Base-by-base conservation (phyloP, 2,797 vertebrate species). In the Fundulus diaphanus region DNA sequence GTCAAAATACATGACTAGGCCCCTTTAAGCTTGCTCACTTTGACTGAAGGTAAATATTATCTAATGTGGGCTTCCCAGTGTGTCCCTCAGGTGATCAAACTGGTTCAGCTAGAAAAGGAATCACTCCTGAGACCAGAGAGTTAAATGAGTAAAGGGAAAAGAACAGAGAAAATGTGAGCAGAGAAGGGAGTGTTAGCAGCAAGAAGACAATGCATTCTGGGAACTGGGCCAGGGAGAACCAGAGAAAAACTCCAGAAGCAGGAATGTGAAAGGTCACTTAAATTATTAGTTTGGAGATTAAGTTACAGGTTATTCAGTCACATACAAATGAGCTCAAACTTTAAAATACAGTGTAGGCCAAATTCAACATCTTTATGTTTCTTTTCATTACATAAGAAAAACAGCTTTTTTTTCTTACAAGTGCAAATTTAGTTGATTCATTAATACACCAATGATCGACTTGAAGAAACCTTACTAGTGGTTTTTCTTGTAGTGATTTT, bases 181-280 rank as follows among this genome's bases (percentile, higher is more conserved):
- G 68, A 84, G 68, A 73, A 85, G 82, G 85, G 83, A 88, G 82
- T 85, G 85, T 88, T 82, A 74, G 71, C 29, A 68, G 63, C 22
- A 83, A 91, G 79, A 90, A 86, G 79, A 89, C 73, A 70, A 24
- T 46, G 68, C 29, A 88, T 90, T 86, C 85, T 87, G 83, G 83
- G 84, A 91, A 83, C 31, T 6, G 22, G 72, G 85, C 86, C 85
- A 89, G 78, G 73, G 31, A 20, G 18, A 20, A 20, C 61, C 70
- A 22, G 7, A 29, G 51, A 66, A 88, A 77, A 82, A 77, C 74
- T 70, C 49, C 31, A 76, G 48, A 57, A 68, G 80, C 70, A 71
- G 61, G 69, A 48, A 80, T 84, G 77, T 76, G 79, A 66, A 20
- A 80, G 56, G 75, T 68, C 51, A 56, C 29, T 77, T 40, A 79